Evolutionary conservation across 2,888 invertebrate species (phyloP).

Genomic region (Epirrhoe tristata): DNA sequence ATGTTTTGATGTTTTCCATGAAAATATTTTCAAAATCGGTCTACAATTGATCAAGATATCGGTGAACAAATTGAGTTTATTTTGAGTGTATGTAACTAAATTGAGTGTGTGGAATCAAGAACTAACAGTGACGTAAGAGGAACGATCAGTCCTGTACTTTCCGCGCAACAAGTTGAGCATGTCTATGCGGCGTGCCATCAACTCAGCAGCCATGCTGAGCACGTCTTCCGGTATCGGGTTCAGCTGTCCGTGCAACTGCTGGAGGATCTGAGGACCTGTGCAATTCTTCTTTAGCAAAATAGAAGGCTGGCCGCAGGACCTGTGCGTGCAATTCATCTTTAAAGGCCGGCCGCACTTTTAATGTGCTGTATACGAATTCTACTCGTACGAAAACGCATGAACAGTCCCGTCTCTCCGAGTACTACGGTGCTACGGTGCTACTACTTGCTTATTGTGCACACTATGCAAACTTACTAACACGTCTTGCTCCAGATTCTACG

Average conservation of each 20-base stretch:
- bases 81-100: no score
- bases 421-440: no score
- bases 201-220: conserved; percentile 60
- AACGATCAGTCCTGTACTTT: conserved; percentile 62
- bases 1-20: no score
- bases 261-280: conserved; percentile 64
- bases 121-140: conserved; percentile 47
- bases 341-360: not conserved
- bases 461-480: no score
- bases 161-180: conserved; percentile 62
- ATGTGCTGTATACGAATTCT: no score
- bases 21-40: no score
- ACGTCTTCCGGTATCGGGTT: conserved; percentile 70
- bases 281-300: conserved; percentile 1
- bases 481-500: no score
- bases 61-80: no score
- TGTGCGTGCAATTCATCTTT: conserved; percentile 9
- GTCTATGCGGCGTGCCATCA: conserved; percentile 72
- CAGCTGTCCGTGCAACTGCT: conserved; percentile 64
- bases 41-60: no score
- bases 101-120: not conserved
- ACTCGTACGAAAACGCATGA: no score
- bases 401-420: no score
- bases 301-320: not conserved
- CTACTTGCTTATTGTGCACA: no score